phyloP scores from a whole-genome alignment of 2,888 invertebrate species.

The Gastracanthus pulcherrimus region DNA sequence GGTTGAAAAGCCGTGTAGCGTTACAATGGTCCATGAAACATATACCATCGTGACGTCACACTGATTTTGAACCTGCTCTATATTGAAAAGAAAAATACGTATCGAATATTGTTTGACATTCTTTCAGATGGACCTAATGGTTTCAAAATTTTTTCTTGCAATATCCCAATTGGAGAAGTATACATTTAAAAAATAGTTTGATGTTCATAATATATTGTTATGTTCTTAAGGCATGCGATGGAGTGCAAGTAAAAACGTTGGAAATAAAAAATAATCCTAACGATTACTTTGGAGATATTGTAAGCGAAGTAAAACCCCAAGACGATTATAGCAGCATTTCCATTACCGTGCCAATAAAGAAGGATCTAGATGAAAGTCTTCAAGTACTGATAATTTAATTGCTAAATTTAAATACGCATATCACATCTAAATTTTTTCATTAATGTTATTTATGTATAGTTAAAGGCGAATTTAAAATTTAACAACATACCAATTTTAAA shows the following conservation, averaged over 20 bases:
- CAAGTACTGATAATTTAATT: constrained; percentile 8
- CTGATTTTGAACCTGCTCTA: too few relatives aligned
- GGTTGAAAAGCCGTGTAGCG: too few relatives aligned
- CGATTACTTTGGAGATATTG: constrained; percentile 28
- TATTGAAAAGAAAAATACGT: too few relatives aligned
- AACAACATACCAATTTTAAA: constrained; percentile 14
- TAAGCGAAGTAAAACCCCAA: background rate
- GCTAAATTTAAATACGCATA: background rate
- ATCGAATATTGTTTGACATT: too few relatives aligned
- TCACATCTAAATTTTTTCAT: background rate
- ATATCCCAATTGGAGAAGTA: too few relatives aligned
- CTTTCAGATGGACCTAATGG: too few relatives aligned
- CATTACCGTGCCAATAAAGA: constrained; percentile 8
- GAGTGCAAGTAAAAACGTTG: constrained; percentile 6
- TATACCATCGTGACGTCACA: too few relatives aligned
- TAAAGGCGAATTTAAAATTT: constrained; percentile 10
- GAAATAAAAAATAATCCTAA: background rate
- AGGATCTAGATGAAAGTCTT: constrained; percentile 9
- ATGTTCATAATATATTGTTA: background rate
- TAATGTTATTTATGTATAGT: background rate
- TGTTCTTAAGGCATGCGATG: background rate
- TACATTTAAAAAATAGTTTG: too few relatives aligned
- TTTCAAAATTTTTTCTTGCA: too few relatives aligned
- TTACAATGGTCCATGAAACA: too few relatives aligned
- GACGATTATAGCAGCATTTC: constrained; percentile 4